Base-by-base conservation (phyloP, 2,888 invertebrate species). In the Melieria omissa region DNA sequence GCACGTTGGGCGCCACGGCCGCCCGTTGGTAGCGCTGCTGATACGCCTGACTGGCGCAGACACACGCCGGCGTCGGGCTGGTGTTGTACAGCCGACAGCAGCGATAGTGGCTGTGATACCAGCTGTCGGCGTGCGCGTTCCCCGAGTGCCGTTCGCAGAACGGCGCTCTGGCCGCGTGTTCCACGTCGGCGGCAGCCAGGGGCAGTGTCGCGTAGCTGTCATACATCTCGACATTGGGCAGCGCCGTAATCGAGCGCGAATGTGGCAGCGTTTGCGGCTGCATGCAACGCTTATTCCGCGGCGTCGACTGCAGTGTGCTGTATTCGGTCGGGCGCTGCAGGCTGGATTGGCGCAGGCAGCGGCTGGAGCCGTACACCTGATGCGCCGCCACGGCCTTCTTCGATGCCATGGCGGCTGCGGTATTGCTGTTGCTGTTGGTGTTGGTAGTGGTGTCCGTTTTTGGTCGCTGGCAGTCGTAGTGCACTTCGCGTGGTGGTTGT, bases 191-290 rank as follows among this genome's bases (percentile, higher is more conserved):
- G 16, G 62, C 64, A 47, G 49, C 47, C 42, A 63, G 41, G 42
- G 62, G 57, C 57, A 61, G 16, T 44, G 82, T 81, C 60, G 82
- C 76, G 73, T 83, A 83, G 78, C 80, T 83, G 76, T 80, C 83
- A 72, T 82, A 83, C 75, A 81, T 78, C 76, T 82, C 78, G 46
- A 76, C 73, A 72, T 77, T 78, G 64, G 78, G 79, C 80, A 81
- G 74, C 44, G 77, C 78, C 14, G 78, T 80, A 65, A 78, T 79
- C 68, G 81, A 80, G 70, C 78, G 81, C 44, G 78, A 77, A 70
- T 75, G 74, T 55, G 75, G 74, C 8, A 67, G 67, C 16, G 67
- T 44, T 42, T 60, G 61, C 10, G 45, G 41, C n/a, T 63, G 69
- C 5, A n/a, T 52, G 52, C 5, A n/a, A 6, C 69, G 62, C n/a